Evolutionary conservation across 1,140 invertebrate genomes (phyloP).

Genomic region (Sitobion miscanthi): DNA sequence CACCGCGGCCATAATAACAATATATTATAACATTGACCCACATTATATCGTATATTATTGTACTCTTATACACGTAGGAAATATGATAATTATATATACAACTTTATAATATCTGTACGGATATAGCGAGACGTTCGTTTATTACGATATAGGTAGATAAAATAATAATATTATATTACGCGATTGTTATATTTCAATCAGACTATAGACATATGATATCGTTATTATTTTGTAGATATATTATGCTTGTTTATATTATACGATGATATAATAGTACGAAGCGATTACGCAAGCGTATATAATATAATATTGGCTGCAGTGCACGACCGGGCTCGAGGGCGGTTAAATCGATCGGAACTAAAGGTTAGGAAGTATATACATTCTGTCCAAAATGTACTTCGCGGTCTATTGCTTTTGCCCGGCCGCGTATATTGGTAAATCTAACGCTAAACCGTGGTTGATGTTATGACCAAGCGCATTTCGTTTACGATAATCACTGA

Average conservation of each 20-base stretch:
- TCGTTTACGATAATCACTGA: not conserved
- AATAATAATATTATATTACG: not conserved
- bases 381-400: not conserved
- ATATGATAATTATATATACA: not conserved
- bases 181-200: not conserved
- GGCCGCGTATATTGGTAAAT: not conserved
- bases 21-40: conserved; percentile 30
- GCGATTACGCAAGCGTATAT: not conserved
- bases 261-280: not conserved
- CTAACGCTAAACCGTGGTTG: not conserved
- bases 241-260: not conserved
- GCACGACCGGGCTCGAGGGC: not conserved
- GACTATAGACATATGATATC: not conserved
- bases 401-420: not conserved
- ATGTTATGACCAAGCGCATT: not conserved
- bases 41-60: not conserved
- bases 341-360: conserved; percentile 7
- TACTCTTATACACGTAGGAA: not conserved
- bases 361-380: not conserved
- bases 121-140: not conserved
- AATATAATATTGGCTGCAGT: not conserved
- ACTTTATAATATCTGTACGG: not conserved
- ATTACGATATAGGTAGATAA: not conserved
- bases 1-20: not conserved
- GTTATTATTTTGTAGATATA: not conserved